phyloP scores from a whole-genome alignment of 2,888 invertebrate species.

The Peribatodes rhomboidaria region DNA sequence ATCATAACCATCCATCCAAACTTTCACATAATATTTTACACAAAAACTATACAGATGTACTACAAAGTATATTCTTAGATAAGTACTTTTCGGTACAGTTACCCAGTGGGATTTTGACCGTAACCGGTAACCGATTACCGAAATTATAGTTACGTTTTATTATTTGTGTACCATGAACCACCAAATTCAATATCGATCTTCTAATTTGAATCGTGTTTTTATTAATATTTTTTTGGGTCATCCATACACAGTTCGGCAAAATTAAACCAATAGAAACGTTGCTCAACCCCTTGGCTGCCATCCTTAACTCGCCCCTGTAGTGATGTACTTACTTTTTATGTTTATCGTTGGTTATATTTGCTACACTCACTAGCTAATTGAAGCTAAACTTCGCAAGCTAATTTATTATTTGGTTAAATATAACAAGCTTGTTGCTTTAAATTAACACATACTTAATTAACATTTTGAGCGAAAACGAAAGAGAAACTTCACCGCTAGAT shows the following conservation, averaged over 20 bases:
- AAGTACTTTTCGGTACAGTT: no score
- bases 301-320: neutral
- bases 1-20: no score
- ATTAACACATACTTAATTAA: neutral
- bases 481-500: neutral
- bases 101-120: no score
- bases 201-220: no score
- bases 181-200: no score
- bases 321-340: neutral
- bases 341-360: slow-evolving; percentile 1
- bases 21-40: no score
- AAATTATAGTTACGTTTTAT: no score
- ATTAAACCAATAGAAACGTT: neutral
- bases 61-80: no score
- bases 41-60: no score
- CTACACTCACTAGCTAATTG: neutral
- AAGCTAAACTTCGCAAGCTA: neutral
- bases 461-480: neutral
- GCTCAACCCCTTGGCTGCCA: neutral
- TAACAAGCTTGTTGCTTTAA: neutral
- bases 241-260: no score
- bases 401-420: neutral
- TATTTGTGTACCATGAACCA: no score
- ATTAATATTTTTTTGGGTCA: neutral
- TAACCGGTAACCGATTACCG: no score